Percentiles rank a stretch among this genome's conserved stretches.
Conservation (phyloP, 2,888 invertebrate species). For the Rotaria magnacalcarata region DNA sequence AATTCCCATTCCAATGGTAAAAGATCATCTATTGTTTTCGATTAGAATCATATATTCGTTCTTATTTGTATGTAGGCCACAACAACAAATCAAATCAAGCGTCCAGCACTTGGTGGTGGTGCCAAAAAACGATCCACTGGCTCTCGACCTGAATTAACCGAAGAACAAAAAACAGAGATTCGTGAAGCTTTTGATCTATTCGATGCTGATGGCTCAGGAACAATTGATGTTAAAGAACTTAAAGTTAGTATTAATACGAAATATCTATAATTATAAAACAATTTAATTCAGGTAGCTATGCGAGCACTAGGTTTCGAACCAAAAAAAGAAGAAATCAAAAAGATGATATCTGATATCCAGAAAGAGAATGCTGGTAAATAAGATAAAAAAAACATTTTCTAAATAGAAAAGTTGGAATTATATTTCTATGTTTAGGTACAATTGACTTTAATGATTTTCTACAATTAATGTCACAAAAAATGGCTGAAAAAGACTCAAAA, state of each 20-base stretch:
- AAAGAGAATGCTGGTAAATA: slow-evolving; percentile 72
- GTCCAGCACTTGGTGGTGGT: slow-evolving; percentile 41
- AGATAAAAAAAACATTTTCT: too few species aligned
- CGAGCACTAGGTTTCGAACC: slow-evolving; percentile 94
- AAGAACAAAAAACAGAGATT: slow-evolving; percentile 84
- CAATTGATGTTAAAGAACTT: slow-evolving; percentile 82
- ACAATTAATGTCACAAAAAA: slow-evolving; percentile 80
- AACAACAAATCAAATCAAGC: slow-evolving; percentile 8
- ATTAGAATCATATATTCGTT: not conserved
- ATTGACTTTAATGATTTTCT: slow-evolving; percentile 82
- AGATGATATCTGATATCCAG: slow-evolving; percentile 83
- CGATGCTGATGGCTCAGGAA: slow-evolving; percentile 80
- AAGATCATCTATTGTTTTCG: not conserved
- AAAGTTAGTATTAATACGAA: slow-evolving; percentile 65
- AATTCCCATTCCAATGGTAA: not conserved
- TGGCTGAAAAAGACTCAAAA: slow-evolving; percentile 88
- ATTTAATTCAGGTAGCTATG: slow-evolving; percentile 67
- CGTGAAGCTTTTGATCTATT: slow-evolving; percentile 91
- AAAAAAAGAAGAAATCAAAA: slow-evolving; percentile 91
- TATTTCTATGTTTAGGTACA: slow-evolving; percentile 55
- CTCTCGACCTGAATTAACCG: slow-evolving; percentile 68
- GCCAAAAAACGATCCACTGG: slow-evolving; percentile 42
- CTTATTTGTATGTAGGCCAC: slow-evolving; percentile 11
- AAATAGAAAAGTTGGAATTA: too few species aligned
- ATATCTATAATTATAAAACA: too few species aligned